Percentiles rank a stretch among this genome's conserved stretches.
Evolutionary conservation across 1,140 invertebrate genomes (phyloP).

Genomic region (Paramacrobiotus metropolitanus): DNA sequence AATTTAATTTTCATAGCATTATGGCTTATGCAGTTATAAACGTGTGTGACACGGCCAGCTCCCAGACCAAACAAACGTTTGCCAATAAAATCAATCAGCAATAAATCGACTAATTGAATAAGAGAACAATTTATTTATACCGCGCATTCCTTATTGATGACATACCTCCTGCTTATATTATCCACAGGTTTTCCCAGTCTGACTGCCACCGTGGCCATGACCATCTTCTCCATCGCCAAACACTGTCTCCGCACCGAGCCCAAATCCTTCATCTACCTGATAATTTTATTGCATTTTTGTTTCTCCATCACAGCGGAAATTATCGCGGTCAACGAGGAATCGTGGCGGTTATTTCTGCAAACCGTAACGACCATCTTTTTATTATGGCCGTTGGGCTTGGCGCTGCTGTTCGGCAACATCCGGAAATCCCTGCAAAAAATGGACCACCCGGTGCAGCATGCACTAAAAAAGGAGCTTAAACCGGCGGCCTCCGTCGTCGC

Average conservation of each 20-base stretch:
- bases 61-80: too few relatives aligned
- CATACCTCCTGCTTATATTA: too few relatives aligned
- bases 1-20: too few relatives aligned
- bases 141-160: too few relatives aligned
- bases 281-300: not conserved
- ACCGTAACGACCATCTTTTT: not conserved
- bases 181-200: not conserved
- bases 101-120: too few relatives aligned
- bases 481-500: not conserved
- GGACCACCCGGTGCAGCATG: not conserved
- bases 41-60: too few relatives aligned
- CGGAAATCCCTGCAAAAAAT: not conserved
- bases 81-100: too few relatives aligned
- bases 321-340: not conserved
- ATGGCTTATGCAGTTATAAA: too few relatives aligned
- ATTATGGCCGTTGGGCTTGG: not conserved
- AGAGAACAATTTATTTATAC: too few relatives aligned
- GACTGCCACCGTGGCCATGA: not conserved
- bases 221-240: conserved; percentile 3
- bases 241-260: conserved; percentile 1
- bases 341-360: not conserved
- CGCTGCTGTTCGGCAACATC: not conserved
- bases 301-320: not conserved
- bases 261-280: conserved; percentile 1
- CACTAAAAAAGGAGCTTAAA: not conserved